These are phyloP conservation scores for Ginglymostoma cirratum DNA, from an alignment of 2,113 vertebrate genomes.

Conservation along the genomic window DNA sequence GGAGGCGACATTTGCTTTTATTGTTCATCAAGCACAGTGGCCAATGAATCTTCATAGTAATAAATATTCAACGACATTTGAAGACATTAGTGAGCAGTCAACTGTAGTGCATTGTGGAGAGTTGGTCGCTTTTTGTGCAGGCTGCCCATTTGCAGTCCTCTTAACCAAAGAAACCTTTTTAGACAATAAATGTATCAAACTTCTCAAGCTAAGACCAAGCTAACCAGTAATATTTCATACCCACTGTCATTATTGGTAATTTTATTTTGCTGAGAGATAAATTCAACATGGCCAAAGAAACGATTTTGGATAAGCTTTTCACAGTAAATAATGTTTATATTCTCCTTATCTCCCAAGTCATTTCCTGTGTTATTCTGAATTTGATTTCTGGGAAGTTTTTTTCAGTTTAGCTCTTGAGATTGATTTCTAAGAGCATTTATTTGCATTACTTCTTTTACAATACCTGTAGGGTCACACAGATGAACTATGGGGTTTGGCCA, in stretches of 20 bases:
- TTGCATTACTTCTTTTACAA: background rate
- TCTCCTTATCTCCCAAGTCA: background rate
- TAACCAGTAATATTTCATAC: background rate
- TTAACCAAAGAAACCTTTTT: background rate
- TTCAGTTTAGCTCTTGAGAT: background rate
- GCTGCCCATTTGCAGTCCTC: background rate
- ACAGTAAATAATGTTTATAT: background rate
- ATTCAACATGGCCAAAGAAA: background rate
- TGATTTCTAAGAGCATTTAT: background rate
- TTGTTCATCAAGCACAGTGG: background rate
- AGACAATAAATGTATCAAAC: background rate
- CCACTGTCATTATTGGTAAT: background rate
- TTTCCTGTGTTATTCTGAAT: background rate
- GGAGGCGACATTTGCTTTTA: background rate
- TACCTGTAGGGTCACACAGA: slow-evolving; percentile 81
- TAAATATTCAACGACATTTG: background rate
- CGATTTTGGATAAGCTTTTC: background rate
- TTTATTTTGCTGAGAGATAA: background rate
- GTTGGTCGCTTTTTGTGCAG: background rate
- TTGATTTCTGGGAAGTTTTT: background rate
- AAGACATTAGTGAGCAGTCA: slow-evolving; percentile 9
- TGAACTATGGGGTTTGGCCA: slow-evolving; percentile 91
- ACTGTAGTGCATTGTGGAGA: background rate
- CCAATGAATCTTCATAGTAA: background rate
- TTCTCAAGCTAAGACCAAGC: background rate